Percentiles rank a stretch among this genome's conserved stretches.
These are phyloP conservation scores for Channa striata DNA, from an alignment of 2,797 vertebrate species.

Conservation along the genomic window DNA sequence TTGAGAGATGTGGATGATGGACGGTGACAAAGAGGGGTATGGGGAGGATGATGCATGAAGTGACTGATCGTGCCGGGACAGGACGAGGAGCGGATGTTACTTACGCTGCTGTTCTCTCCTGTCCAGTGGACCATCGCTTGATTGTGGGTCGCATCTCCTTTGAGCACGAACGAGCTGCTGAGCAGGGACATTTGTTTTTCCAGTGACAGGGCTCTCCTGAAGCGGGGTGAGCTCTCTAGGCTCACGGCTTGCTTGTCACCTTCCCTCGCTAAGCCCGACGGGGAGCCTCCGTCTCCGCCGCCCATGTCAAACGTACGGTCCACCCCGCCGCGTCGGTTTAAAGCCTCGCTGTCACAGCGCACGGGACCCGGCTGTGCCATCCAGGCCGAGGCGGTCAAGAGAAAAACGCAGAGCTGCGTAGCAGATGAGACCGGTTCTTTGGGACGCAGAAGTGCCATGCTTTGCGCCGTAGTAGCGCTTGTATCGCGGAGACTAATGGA, in stretches of 20 bases:
- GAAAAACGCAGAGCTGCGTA: conserved; percentile 76
- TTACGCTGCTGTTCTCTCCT: conserved; percentile 99
- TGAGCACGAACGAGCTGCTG: conserved; percentile 97
- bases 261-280: conserved; percentile 43
- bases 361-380: conserved; percentile 74
- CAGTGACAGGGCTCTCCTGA: conserved; percentile 82
- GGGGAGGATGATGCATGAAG: conserved; percentile 23
- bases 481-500: conserved; percentile 77
- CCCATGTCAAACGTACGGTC: conserved; percentile 60
- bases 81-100: conserved; percentile 70
- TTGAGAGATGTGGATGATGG: conserved; percentile 42
- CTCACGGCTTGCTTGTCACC: conserved; percentile 49
- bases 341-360: conserved; percentile 70
- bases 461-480: conserved; percentile 78
- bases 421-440: conserved; percentile 56
- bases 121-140: conserved; percentile 99
- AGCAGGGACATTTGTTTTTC: conserved; percentile 88
- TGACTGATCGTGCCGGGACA: conserved; percentile 50
- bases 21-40: conserved; percentile 55
- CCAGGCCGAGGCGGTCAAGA: conserved; percentile 77
- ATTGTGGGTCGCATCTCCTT: conserved; percentile 97
- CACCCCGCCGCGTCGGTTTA: conserved; percentile 63
- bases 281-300: conserved; percentile 59
- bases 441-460: conserved; percentile 74
- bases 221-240: conserved; percentile 65